Conservation (phyloP, 2,113 vertebrate genomes). For the Tupaia tana region DNA sequence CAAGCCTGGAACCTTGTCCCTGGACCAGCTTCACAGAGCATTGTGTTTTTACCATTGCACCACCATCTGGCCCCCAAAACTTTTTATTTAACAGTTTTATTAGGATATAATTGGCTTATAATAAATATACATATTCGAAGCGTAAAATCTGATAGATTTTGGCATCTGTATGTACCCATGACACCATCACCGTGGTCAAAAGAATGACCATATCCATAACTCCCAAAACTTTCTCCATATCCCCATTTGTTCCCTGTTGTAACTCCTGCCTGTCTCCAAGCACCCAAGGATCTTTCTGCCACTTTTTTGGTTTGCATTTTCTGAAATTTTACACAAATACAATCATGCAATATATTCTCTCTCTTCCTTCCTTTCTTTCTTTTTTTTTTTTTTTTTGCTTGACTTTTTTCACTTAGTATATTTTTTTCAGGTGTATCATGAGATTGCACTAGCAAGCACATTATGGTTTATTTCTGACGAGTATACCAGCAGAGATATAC, state of each 20-base stretch:
- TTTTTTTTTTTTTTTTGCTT: neutral
- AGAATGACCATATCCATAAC: neutral
- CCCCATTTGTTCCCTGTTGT: neutral
- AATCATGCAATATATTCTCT: too few species aligned
- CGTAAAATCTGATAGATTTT: neutral
- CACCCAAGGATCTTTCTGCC: neutral
- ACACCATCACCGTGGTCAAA: neutral
- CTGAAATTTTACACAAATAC: neutral
- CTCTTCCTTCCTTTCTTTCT: too few species aligned
- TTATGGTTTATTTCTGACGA: neutral
- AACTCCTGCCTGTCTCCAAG: neutral
- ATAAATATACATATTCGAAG: neutral
- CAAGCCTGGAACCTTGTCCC: too few species aligned
- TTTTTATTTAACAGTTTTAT: neutral
- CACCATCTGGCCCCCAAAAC: too few species aligned
- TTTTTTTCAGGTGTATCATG: neutral
- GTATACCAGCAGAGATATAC: rapidly evolving
- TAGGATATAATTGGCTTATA: neutral
- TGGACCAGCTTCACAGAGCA: too few species aligned
- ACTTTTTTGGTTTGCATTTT: neutral
- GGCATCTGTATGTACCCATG: neutral
- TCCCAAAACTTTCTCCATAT: neutral
- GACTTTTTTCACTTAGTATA: neutral
- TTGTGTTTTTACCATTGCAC: too few species aligned
- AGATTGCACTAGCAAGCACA: neutral